A percentile compares a stretch with the other conserved stretches of the same genome.
Conservation (phyloP, 2,113 vertebrate species). For the Cheilinus undulatus region DNA sequence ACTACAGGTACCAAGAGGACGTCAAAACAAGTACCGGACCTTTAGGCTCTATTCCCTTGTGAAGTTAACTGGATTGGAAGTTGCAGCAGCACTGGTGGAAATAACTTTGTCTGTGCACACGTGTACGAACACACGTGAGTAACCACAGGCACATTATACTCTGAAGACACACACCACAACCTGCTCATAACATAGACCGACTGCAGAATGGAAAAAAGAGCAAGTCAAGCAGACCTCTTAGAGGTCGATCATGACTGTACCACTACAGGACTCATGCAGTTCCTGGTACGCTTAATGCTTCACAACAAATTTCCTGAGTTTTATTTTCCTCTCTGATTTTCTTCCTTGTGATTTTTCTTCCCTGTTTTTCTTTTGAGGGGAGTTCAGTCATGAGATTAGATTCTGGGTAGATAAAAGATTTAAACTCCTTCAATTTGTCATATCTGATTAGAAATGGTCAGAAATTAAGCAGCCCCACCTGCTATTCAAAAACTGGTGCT, state of each 20-base stretch:
- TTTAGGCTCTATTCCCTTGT: conserved; percentile 53
- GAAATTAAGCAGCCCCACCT: conserved; percentile 55
- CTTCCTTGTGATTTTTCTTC: background rate
- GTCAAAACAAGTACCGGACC: conserved; percentile 55
- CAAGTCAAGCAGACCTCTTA: conserved; percentile 74
- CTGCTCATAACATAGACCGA: conserved; percentile 60
- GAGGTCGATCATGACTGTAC: conserved; percentile 48
- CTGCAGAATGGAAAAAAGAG: conserved; percentile 56
- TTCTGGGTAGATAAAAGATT: conserved; percentile 53
- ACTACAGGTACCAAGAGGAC: conserved; percentile 57
- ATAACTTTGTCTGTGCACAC: conserved; percentile 58
- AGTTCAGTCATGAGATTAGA: conserved; percentile 29
- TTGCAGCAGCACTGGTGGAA: conserved; percentile 54
- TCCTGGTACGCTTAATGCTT: conserved; percentile 65
- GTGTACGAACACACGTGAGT: conserved; percentile 47
- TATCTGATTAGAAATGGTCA: conserved; percentile 49
- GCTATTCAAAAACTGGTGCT: conserved; percentile 66
- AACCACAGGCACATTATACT: conserved; percentile 66
- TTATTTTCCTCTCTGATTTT: conserved; percentile 37
- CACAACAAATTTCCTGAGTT: conserved; percentile 56
- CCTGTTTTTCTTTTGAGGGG: conserved; percentile 38
- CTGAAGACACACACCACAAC: conserved; percentile 71
- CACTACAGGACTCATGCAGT: conserved; percentile 56
- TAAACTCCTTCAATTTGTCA: conserved; percentile 39
- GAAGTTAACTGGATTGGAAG: conserved; percentile 58